Conservation (phyloP, 1,140 invertebrate genomes). For the Andricus grossulariae region DNA sequence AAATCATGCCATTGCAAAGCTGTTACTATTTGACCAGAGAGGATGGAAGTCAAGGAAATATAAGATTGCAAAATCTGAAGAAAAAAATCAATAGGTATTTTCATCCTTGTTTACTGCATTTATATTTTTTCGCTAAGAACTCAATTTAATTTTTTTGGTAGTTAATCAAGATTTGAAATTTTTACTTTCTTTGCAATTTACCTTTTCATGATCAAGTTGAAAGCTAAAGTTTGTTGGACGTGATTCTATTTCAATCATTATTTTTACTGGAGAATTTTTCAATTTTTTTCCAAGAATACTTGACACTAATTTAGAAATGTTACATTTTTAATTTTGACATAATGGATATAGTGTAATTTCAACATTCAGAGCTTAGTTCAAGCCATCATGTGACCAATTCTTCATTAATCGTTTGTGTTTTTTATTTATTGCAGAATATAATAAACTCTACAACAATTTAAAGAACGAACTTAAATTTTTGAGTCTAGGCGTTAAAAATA, state of each 20-base stretch:
- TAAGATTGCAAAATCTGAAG: neutral
- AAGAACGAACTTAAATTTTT: too few relatives aligned
- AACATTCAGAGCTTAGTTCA: too few relatives aligned
- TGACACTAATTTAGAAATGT: neutral
- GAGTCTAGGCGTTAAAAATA: too few relatives aligned
- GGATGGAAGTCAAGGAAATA: slow-evolving; percentile 12
- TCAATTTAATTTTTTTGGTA: neutral
- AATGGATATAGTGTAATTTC: neutral
- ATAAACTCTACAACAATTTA: too few relatives aligned
- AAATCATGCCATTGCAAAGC: neutral
- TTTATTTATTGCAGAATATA: too few relatives aligned
- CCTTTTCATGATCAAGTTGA: too few relatives aligned
- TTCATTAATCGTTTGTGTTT: too few relatives aligned
- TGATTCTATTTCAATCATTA: too few relatives aligned
- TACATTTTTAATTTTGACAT: slow-evolving; percentile 3
- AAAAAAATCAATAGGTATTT: neutral
- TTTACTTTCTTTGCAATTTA: too few relatives aligned
- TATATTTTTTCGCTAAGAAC: neutral
- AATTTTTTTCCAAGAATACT: neutral
- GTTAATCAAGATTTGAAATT: neutral
- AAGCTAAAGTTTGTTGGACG: too few relatives aligned
- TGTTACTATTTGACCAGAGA: neutral
- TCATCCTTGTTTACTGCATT: neutral
- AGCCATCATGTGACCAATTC: too few relatives aligned
- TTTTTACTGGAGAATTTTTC: neutral